Evolutionary conservation across 1,140 invertebrate species (phyloP).

Genomic region (Liolophura sinensis): DNA sequence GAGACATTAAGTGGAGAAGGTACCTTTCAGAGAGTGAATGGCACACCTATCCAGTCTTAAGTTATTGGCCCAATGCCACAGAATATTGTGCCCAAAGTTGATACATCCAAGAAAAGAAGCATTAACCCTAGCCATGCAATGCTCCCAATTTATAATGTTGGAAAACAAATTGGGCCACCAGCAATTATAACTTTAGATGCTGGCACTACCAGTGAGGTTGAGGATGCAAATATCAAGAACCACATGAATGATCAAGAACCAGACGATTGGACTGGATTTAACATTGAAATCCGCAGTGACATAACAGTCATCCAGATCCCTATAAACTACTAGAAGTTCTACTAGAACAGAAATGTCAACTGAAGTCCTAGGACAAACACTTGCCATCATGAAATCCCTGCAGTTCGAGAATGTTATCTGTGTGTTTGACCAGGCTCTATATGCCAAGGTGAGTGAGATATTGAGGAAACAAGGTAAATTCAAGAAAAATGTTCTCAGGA

Average conservation of each 20-base stretch:
- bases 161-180: slow-evolving; percentile 6
- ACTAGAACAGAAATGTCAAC: slow-evolving; percentile 15
- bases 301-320: too few species aligned
- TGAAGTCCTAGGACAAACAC: not conserved
- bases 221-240: slow-evolving; percentile 3
- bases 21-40: slow-evolving; percentile 38
- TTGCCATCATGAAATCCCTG: not conserved
- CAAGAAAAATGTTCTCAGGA: slow-evolving; percentile 15
- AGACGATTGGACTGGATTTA: slow-evolving; percentile 14
- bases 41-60: slow-evolving; percentile 23
- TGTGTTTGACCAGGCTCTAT: slow-evolving; percentile 22
- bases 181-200: not conserved
- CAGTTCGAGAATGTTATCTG: slow-evolving; percentile 6
- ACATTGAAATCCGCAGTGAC: slow-evolving; percentile 7
- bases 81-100: not conserved
- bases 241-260: slow-evolving; percentile 1
- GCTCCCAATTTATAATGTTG: slow-evolving; percentile 10
- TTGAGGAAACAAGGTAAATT: slow-evolving; percentile 11
- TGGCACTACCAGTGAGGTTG: not conserved
- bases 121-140: not conserved
- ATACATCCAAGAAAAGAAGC: slow-evolving; percentile 7
- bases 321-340: too few species aligned
- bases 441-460: slow-evolving; percentile 20
- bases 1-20: slow-evolving; percentile 33
- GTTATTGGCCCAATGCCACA: not conserved